A percentile compares a stretch with the other conserved stretches of the same genome.
These are phyloP conservation scores for Oreochromis grahami DNA, from an alignment of 2,797 vertebrate genomes.

Conservation along the genomic window DNA sequence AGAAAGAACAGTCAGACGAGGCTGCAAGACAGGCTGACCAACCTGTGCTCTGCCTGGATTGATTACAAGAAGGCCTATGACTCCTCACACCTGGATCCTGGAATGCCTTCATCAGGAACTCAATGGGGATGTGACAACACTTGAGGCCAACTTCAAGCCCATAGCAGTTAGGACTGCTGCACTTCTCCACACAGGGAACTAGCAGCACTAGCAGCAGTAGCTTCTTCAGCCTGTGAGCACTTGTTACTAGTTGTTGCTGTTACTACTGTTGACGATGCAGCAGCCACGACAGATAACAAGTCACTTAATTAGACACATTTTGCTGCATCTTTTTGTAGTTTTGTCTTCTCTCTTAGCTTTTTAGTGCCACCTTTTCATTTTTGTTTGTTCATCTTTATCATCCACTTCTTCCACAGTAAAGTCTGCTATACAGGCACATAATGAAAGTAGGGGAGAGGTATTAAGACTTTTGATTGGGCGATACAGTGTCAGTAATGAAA, in stretches of 20 bases:
- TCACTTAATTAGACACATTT: not conserved
- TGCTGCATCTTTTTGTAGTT: not conserved
- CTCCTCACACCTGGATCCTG: fast-evolving
- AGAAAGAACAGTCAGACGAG: not conserved
- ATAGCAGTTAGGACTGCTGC: not conserved
- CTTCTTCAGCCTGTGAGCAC: not conserved
- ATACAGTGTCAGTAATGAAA: not conserved
- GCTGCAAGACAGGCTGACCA: not conserved
- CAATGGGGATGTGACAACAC: not conserved
- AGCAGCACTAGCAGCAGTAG: fast-evolving
- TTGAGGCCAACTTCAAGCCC: not conserved
- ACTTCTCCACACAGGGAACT: not conserved
- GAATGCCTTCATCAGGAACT: not conserved
- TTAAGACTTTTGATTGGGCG: not conserved
- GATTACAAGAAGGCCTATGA: not conserved
- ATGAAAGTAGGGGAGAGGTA: not conserved
- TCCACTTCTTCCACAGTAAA: not conserved
- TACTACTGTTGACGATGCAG: not conserved
- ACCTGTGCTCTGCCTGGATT: not conserved
- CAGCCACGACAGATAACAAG: not conserved
- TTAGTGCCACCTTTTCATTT: not conserved
- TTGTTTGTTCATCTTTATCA: not conserved
- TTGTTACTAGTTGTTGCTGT: not conserved
- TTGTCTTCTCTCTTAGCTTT: not conserved
- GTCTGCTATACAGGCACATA: not conserved